phyloP scores from a whole-genome alignment of 1,140 invertebrate genomes.

The Hycleus cichorii region DNA sequence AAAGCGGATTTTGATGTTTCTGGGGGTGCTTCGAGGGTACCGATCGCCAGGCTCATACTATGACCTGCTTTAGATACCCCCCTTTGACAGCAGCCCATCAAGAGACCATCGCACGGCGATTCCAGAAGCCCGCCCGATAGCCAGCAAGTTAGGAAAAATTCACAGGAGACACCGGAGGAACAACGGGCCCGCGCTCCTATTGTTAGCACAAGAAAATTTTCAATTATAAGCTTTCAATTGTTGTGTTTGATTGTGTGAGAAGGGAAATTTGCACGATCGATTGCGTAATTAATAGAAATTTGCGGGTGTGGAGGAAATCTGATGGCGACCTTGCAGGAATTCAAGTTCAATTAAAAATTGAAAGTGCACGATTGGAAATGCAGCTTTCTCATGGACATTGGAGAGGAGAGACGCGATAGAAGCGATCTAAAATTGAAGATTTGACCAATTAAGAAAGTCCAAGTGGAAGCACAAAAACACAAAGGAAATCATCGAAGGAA shows the following conservation, averaged over 20 bases:
- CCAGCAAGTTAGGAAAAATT: constrained; percentile 91
- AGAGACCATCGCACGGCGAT: constrained; percentile 72
- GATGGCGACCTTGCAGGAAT: constrained; percentile 11
- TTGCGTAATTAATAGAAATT: too few species aligned
- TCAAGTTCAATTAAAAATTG: constrained; percentile 20
- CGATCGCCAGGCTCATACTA: constrained; percentile 52
- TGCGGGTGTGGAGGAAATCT: too few species aligned
- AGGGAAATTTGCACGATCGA: too few species aligned
- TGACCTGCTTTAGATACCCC: constrained; percentile 62
- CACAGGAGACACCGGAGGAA: constrained; percentile 69
- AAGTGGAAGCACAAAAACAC: not conserved
- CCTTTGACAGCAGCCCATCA: constrained; percentile 82
- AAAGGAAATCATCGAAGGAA: too few species aligned
- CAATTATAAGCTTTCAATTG: not conserved
- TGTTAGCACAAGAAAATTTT: not conserved
- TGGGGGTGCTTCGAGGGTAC: constrained; percentile 47
- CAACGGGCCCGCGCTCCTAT: constrained; percentile 44
- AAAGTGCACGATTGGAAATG: constrained; percentile 7
- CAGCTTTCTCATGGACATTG: too few species aligned
- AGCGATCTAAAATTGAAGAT: too few species aligned
- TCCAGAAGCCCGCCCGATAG: constrained; percentile 81
- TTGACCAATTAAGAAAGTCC: too few species aligned
- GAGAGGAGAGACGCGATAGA: too few species aligned
- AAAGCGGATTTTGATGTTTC: constrained; percentile 45
- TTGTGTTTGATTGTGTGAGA: too few species aligned